Evolutionary conservation across 2,888 invertebrate species (phyloP).

Genomic region (Drosophila niveifrons): DNA sequence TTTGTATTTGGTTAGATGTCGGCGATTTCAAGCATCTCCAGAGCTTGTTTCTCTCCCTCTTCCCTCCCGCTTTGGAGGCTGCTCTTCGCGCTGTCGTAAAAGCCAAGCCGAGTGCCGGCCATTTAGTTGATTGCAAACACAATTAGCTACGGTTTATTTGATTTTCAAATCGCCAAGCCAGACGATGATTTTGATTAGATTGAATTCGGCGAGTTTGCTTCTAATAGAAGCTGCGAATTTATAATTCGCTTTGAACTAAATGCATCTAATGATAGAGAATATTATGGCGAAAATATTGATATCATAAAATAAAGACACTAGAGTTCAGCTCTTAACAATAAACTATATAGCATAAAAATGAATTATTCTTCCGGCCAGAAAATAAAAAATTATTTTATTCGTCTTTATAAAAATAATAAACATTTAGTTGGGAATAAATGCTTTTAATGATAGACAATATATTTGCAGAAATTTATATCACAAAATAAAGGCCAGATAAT

Average conservation of each 20-base stretch:
- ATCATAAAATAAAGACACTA: not conserved
- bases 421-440: no score
- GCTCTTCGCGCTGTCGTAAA: constrained; percentile 31
- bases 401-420: no score
- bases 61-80: no score
- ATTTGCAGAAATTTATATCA: no score
- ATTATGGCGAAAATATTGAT: not conserved
- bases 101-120: constrained; percentile 71
- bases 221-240: constrained; percentile 33
- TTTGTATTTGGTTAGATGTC: constrained; percentile 47
- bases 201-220: constrained; percentile 6
- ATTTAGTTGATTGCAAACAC: constrained; percentile 80
- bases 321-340: not conserved
- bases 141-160: constrained; percentile 77
- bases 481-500: no score
- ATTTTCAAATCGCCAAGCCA: constrained; percentile 65
- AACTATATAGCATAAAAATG: not conserved
- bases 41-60: constrained; percentile 25
- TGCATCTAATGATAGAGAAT: not conserved
- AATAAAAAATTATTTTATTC: no score
- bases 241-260: constrained; percentile 20
- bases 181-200: constrained; percentile 45
- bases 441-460: no score
- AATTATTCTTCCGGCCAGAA: no score
- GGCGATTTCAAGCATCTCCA: constrained; percentile 22